These are phyloP conservation scores for Gastrophryne carolinensis DNA, from an alignment of 2,797 vertebrate species.

Conservation along the genomic window DNA sequence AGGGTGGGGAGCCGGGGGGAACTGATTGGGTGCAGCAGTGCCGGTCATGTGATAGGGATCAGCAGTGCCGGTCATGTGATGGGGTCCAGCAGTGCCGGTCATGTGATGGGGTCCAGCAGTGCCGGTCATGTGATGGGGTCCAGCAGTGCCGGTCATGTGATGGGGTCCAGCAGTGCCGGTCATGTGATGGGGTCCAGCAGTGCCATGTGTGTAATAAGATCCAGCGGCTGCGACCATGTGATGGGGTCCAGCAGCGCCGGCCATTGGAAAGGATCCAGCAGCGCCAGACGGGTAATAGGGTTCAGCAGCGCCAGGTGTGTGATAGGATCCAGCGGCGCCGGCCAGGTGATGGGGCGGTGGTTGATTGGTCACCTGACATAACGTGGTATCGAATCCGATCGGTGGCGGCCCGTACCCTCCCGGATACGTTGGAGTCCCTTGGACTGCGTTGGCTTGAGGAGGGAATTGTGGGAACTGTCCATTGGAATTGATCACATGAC, in stretches of 20 bases:
- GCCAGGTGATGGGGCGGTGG: not conserved
- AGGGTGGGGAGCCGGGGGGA: not conserved
- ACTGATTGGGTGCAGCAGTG: no score
- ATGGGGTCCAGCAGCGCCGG: no score
- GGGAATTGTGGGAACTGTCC: not conserved
- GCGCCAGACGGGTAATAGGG: not conserved
- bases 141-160: no score
- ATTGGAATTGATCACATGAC: not conserved
- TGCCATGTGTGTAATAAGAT: no score
- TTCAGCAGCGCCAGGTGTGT: not conserved
- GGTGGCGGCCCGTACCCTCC: not conserved
- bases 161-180: no score
- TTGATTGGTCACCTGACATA: not conserved
- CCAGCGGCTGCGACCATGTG: no score
- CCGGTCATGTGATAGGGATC: not conserved
- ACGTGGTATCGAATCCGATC: not conserved
- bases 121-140: no score
- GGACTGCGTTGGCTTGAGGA: not conserved
- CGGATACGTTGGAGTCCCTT: not conserved
- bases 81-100: not conserved
- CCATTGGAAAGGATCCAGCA: not conserved
- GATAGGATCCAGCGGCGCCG: not conserved
- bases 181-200: no score
- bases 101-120: not conserved
- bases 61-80: not conserved